These are phyloP conservation scores for Amblyteles armatorius DNA, from an alignment of 2,888 invertebrate species.

Conservation along the genomic window DNA sequence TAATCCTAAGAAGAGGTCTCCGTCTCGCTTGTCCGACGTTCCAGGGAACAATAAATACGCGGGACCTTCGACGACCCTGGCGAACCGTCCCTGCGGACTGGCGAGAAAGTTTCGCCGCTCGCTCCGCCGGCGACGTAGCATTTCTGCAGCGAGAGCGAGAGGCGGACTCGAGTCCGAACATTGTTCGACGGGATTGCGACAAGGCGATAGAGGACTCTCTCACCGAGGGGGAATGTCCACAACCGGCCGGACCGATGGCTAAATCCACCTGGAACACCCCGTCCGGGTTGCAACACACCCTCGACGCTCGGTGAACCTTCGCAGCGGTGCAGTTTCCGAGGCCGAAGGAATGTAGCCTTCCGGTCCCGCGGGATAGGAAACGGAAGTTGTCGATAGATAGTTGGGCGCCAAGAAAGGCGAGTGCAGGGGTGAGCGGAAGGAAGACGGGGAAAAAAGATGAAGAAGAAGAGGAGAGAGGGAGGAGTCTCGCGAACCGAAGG, in stretches of 20 bases:
- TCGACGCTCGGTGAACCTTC: conserved; percentile 33
- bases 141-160: not conserved
- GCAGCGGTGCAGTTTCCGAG: conserved; percentile 42
- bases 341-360: conserved; percentile 56
- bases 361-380: conserved; percentile 65
- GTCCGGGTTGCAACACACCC: conserved; percentile 33
- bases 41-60: conserved; percentile 3
- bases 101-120: conserved; percentile 52
- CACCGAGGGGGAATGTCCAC: conserved; percentile 53
- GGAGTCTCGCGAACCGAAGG: conserved; percentile 66
- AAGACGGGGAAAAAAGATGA: conserved; percentile 26
- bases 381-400: conserved; percentile 66
- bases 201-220: conserved; percentile 48
- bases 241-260: conserved; percentile 51
- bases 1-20: conserved; percentile 41
- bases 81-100: conserved; percentile 34
- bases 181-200: conserved; percentile 63
- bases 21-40: not conserved
- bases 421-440: conserved; percentile 22
- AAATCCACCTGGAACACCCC: conserved; percentile 37
- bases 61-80: not conserved
- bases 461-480: conserved; percentile 54
- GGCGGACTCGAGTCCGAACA: conserved; percentile 51
- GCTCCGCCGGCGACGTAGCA: not conserved
- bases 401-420: conserved; percentile 20